Conservation (phyloP, 2,113 vertebrate species). For the Bos javanicus region DNA sequence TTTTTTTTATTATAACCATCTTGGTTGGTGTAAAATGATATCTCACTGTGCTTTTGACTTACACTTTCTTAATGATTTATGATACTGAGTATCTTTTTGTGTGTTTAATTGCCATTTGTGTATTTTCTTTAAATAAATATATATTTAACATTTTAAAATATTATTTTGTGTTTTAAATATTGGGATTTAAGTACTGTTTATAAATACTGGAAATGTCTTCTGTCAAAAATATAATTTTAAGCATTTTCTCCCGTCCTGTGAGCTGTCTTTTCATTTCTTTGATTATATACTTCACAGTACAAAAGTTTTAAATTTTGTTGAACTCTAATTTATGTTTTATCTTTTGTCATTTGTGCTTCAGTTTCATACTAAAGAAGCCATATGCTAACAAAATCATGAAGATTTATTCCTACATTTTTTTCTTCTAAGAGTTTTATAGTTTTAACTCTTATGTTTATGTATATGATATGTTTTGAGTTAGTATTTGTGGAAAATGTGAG, state of each 20-base stretch:
- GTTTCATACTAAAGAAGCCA: not conserved
- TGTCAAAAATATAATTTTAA: not conserved
- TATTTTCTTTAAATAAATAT: not conserved
- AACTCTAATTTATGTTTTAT: not conserved
- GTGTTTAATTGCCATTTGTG: not conserved
- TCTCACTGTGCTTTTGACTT: not conserved
- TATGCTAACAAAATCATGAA: not conserved
- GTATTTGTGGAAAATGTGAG: not conserved
- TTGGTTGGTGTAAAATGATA: not conserved
- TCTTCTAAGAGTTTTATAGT: not conserved
- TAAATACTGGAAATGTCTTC: not conserved
- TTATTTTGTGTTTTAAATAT: not conserved
- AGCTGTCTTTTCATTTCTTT: not conserved
- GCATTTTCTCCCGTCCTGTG: not conserved
- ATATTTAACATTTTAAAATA: not conserved
- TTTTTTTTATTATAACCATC: not conserved
- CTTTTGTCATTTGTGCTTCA: not conserved
- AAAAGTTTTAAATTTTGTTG: not conserved
- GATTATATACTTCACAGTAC: not conserved
- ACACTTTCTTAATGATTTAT: not conserved
- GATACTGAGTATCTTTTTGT: not conserved
- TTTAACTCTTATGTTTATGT: not conserved
- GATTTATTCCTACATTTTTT: not conserved
- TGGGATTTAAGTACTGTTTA: not conserved
- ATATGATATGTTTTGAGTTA: not conserved